Evolutionary conservation across 2,888 invertebrate genomes (phyloP).

Genomic region (Agonopterix arenella): DNA sequence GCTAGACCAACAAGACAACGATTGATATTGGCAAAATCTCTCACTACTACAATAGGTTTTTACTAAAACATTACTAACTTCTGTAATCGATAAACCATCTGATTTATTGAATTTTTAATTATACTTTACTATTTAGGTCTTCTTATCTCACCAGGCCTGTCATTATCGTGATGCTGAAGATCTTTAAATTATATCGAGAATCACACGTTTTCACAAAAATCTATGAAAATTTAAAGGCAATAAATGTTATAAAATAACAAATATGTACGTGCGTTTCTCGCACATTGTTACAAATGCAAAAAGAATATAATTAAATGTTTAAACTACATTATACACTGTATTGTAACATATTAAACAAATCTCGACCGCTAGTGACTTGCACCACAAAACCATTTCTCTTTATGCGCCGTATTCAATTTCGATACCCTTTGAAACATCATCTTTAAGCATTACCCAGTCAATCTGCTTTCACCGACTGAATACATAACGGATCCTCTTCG

Average conservation of each 20-base stretch:
- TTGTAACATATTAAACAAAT: not conserved
- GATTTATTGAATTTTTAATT: no score
- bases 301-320: not conserved
- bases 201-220: not conserved
- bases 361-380: not conserved
- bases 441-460: slow-evolving; percentile 49
- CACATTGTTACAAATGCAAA: not conserved
- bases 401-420: slow-evolving; percentile 38
- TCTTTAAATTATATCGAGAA: no score
- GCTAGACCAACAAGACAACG: no score
- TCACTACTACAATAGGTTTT: no score
- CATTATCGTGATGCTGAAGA: no score
- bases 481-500: not conserved
- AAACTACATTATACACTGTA: no score
- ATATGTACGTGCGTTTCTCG: not conserved
- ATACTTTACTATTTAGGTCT: no score
- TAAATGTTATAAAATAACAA: not conserved
- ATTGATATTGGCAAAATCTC: no score
- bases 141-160: no score
- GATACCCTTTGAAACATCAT: slow-evolving; percentile 54
- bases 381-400: not conserved
- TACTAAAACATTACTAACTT: no score
- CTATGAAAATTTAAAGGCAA: not conserved
- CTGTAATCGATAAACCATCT: no score
- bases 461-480: slow-evolving; percentile 31